These are phyloP conservation scores for Lagopus muta DNA, from an alignment of 2,113 vertebrate species.

Conservation along the genomic window DNA sequence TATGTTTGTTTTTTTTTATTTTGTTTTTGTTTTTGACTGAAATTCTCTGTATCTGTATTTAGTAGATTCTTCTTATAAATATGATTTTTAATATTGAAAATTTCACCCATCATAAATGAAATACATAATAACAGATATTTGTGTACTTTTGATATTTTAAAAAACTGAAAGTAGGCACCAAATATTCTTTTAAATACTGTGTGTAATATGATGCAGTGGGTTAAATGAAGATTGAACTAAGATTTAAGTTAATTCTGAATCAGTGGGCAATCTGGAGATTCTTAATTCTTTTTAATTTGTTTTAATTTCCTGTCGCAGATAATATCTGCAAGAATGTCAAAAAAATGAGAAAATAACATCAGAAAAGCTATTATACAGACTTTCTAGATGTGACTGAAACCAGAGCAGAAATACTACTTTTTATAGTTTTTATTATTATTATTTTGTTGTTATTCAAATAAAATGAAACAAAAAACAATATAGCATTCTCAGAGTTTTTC, in stretches of 20 bases:
- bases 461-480: background rate
- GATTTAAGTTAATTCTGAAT: background rate
- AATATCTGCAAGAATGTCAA: background rate
- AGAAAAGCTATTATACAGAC: background rate
- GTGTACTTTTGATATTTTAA: background rate
- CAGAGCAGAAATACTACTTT: background rate
- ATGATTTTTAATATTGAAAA: background rate
- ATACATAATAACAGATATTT: background rate
- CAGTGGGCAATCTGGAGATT: background rate
- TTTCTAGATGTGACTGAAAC: background rate
- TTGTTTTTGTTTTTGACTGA: too few relatives aligned
- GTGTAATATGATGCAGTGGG: background rate
- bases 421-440: background rate
- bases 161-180: background rate
- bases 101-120: background rate
- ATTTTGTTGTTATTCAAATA: background rate
- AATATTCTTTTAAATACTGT: background rate
- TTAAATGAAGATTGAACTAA: background rate
- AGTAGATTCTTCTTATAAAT: background rate
- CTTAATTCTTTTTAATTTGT: background rate
- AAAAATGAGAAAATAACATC: background rate
- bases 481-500: background rate
- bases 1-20: too few relatives aligned
- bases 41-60: too few relatives aligned
- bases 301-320: conserved; percentile 33